Evolutionary conservation across 2,113 vertebrate genomes (phyloP).

Genomic region (Pterophyllum scalare): DNA sequence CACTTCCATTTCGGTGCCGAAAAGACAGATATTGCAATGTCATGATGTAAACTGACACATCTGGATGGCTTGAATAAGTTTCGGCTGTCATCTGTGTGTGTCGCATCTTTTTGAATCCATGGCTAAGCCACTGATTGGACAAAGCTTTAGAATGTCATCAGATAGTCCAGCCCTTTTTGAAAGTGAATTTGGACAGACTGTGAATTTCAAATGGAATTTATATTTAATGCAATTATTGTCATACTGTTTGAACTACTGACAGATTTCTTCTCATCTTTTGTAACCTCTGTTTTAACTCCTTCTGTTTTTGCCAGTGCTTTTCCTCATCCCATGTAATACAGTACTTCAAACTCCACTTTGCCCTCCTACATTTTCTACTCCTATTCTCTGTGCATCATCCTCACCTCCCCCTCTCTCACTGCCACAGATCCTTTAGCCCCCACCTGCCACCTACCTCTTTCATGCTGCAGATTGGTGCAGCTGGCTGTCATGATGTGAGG

Average conservation of each 20-base stretch:
- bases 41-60: not conserved
- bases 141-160: slow-evolving; percentile 8
- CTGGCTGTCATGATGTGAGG: slow-evolving; percentile 65
- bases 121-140: slow-evolving; percentile 15
- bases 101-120: slow-evolving; percentile 25
- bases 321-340: slow-evolving; percentile 1
- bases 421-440: slow-evolving; percentile 53
- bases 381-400: slow-evolving; percentile 4
- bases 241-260: not conserved
- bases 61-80: slow-evolving; percentile 21
- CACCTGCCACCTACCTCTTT: slow-evolving; percentile 58
- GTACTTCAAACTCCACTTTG: slow-evolving; percentile 32
- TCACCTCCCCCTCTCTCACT: slow-evolving; percentile 2
- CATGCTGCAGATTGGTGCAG: slow-evolving; percentile 56
- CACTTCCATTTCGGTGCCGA: not conserved
- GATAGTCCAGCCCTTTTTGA: not conserved
- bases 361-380: slow-evolving; percentile 17
- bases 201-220: slow-evolving; percentile 7
- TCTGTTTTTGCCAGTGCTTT: not conserved
- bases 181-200: slow-evolving; percentile 11
- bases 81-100: slow-evolving; percentile 20
- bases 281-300: not conserved
- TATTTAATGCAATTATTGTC: slow-evolving; percentile 20
- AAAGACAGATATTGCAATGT: not conserved
- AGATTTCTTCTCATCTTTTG: slow-evolving; percentile 9